These are phyloP conservation scores for Myrmecophaga tridactyla DNA, from an alignment of 2,113 vertebrate genomes.

Conservation along the genomic window DNA sequence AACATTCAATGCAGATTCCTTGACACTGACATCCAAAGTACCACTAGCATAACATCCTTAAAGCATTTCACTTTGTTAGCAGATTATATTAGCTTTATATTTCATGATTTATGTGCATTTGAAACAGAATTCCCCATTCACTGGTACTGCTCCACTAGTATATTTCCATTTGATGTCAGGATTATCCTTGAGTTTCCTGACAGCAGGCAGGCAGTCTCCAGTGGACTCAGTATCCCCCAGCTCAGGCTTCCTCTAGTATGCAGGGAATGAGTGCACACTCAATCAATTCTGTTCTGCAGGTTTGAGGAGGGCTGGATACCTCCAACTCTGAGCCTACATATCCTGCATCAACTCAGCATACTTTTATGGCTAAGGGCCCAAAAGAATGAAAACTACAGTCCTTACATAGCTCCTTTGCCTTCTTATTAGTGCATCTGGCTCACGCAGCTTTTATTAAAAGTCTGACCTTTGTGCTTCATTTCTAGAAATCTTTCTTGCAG, in stretches of 20 bases:
- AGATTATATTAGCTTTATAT: neutral
- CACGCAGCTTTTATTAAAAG: neutral
- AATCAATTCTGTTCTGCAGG: neutral
- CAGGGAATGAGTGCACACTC: neutral
- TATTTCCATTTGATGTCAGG: neutral
- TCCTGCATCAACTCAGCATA: neutral
- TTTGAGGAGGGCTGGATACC: neutral
- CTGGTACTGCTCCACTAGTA: neutral
- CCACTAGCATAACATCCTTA: neutral
- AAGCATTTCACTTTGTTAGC: neutral
- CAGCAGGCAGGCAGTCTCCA: neutral
- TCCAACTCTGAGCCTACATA: neutral
- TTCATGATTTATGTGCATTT: neutral
- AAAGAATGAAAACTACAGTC: neutral
- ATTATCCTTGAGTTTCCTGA: neutral
- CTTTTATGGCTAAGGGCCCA: neutral
- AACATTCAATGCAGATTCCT: neutral
- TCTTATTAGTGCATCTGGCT: neutral
- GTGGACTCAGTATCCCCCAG: neutral
- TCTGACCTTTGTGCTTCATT: neutral
- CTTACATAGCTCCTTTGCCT: neutral
- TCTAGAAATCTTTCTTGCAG: neutral
- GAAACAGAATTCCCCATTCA: neutral
- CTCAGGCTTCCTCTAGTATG: neutral
- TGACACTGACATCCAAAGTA: conserved; percentile 17